Base-by-base conservation (phyloP, 64 coral and sea anemone genomes). In the Exaiptasia diaphana region DNA sequence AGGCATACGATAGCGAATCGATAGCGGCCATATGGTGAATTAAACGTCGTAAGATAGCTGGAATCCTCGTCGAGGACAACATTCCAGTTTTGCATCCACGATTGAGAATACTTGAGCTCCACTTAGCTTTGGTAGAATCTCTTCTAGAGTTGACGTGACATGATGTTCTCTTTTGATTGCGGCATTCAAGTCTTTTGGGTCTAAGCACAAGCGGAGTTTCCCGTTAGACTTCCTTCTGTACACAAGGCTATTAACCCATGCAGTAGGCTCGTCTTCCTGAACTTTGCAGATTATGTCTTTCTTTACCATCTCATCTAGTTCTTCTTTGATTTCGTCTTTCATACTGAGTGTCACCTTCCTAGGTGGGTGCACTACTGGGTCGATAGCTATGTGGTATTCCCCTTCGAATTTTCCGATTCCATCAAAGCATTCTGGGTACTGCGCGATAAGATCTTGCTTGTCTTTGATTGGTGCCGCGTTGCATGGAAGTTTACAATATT, bases 241-340 rank as follows among this genome's bases (percentile, higher is more conserved):
- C 24, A 85, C 82, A 0, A 85, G 68, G 25, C 82, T 85, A 32
- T 85, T 74, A 3, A 85, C 82, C 82, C 82, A 85, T 3, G 68
- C 20, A 30, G 53, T 85, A 9, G 82, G 68, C 67, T 85, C 68
- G 6, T 69, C 65, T 62, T 74, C 82, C 12, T 85, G 21, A n/a
- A 85, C 7, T 29, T 75, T 75, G 15, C 37, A 20, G 6, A 85
- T 75, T 26, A 85, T 85, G 22, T 44, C 82, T 12, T 75, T 41
- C 29, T 58, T 73, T 6, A 62, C 69, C 53, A 85, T 85, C 1
- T 42, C 36, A 36, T 64, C 55, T 26, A 64, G 41, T 64, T 75
- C 69, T 3, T 28, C 35, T 17, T 85, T 75, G 29, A 76, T 64
- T 38, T 76, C 83, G 27, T 86, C 83, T 46, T 64, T 45, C 14